Base-by-base conservation (phyloP, 2,888 invertebrate species). In the Microctonus brassicae region DNA sequence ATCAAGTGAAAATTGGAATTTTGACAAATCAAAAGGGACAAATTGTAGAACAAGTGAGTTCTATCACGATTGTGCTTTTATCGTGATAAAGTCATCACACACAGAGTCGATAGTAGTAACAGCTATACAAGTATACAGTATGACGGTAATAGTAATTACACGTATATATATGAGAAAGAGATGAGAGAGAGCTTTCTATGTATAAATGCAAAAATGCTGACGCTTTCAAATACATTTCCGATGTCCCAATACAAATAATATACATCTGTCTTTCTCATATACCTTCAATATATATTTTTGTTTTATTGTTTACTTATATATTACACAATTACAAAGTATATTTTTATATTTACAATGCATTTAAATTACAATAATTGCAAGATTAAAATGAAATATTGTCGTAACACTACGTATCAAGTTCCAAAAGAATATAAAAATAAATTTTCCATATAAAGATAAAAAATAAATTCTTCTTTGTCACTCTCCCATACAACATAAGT, bases 21-120 rank as follows among this genome's bases (percentile, higher is more conserved):
- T 77, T 73, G 73, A 75, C 70, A 75, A 75, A 77, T 76, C 77
- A 77, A 77, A 77, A 76, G 73, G 73, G 69, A 72, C 70, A 75
- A 77, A 77, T 77, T 75, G 74, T 76, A 68, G 74, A 75, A 75
- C 76, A 75, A 75, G 74, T 73, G 64, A 71, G 72, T 70, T 64
- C 69, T 52, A 72, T 73, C 63, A 72, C 69, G 72, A 58, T 72
- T 57, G 69, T 39, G 52, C 36, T 63, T 29, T 62, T 34, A 17
- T 63, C 47, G 63, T 17, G 63, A 47, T 47, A 17, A 42, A 42
- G 17, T 63, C 26, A 26, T 62, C 39, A 57, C n/a, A 57, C n/a
- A n/a, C 26, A 29, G 57, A 29, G 57, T 29, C 17, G 20, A 26
- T 62, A 42, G 42, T 42, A 62, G 62, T 34, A 34, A 34, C 34